phyloP scores from a whole-genome alignment of 2,113 vertebrate genomes.

The Sturnus vulgaris region DNA sequence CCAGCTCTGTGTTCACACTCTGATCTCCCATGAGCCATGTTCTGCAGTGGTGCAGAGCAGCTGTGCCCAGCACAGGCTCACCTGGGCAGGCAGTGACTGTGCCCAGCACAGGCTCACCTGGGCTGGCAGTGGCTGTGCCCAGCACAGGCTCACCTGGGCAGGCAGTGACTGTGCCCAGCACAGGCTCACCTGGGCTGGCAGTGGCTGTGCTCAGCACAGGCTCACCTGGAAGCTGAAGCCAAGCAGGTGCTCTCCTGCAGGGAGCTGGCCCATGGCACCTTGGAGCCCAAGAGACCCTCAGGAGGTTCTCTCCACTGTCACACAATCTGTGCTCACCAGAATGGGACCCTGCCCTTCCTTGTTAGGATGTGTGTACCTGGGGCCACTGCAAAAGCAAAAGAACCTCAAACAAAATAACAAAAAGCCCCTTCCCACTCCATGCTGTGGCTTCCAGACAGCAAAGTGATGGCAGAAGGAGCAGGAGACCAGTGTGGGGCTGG shows the following conservation, averaged over 20 bases:
- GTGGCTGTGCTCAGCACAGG: not conserved
- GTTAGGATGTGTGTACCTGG: not conserved
- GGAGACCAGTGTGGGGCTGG: rapidly evolving
- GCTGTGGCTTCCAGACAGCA: not conserved
- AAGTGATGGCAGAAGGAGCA: not conserved
- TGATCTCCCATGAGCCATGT: rapidly evolving
- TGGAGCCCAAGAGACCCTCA: not conserved
- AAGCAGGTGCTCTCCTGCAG: not conserved
- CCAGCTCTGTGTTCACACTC: not conserved
- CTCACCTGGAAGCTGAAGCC: not conserved
- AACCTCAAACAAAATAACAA: not conserved
- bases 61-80: not conserved
- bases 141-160: too few species aligned
- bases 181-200: too few species aligned
- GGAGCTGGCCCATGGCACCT: not conserved
- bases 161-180: too few species aligned
- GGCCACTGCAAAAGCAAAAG: not conserved
- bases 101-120: too few species aligned
- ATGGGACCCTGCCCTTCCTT: not conserved
- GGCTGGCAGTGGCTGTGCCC: not conserved
- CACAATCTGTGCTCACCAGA: not conserved
- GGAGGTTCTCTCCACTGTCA: not conserved
- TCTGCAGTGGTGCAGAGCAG: not conserved
- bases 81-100: too few species aligned
- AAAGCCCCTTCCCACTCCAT: too few species aligned